A percentile compares a stretch with the other conserved stretches of the same genome.
Evolutionary conservation across 2,888 invertebrate species (phyloP).

Genomic region (Amaurobius ferox): DNA sequence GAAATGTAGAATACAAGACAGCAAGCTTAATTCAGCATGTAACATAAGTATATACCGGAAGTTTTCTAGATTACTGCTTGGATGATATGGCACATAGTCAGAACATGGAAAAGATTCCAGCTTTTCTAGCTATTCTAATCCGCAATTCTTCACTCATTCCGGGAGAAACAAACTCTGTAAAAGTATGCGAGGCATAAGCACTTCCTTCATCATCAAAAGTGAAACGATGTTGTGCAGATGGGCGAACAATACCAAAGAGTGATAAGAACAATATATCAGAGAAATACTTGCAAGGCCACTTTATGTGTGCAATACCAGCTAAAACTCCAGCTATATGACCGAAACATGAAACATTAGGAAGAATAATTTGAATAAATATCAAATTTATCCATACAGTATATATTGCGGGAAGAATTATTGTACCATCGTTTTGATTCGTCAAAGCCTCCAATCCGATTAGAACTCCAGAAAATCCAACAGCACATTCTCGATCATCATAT

Average conservation of each 20-base stretch:
- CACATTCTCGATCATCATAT: conserved; percentile 80
- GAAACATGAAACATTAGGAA: conserved; percentile 82
- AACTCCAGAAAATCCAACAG: conserved; percentile 83
- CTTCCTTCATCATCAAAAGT: conserved; percentile 31
- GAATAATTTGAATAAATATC: conserved; percentile 81
- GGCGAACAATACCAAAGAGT: not conserved
- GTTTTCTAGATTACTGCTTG: not conserved
- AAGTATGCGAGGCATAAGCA: conserved; percentile 31
- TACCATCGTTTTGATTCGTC: conserved; percentile 74
- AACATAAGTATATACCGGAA: too few relatives aligned
- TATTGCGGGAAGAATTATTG: conserved; percentile 51
- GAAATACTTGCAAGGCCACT: conserved; percentile 78
- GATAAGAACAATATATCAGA: conserved; percentile 75
- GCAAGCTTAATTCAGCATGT: too few relatives aligned
- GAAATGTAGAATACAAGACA: too few relatives aligned
- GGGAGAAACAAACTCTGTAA: conserved; percentile 46
- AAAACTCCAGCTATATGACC: conserved; percentile 83
- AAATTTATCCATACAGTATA: conserved; percentile 81
- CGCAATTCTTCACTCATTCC: conserved; percentile 71
- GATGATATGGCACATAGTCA: not conserved
- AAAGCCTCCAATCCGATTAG: conserved; percentile 83
- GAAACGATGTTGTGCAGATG: conserved; percentile 17
- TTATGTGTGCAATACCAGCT: conserved; percentile 81
- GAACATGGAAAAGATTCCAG: not conserved
- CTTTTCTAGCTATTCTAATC: conserved; percentile 53